A percentile compares a stretch with the other conserved stretches of the same genome.
Evolutionary conservation across 2,888 invertebrate species (phyloP).

Genomic region (Lochmaea crataegi): DNA sequence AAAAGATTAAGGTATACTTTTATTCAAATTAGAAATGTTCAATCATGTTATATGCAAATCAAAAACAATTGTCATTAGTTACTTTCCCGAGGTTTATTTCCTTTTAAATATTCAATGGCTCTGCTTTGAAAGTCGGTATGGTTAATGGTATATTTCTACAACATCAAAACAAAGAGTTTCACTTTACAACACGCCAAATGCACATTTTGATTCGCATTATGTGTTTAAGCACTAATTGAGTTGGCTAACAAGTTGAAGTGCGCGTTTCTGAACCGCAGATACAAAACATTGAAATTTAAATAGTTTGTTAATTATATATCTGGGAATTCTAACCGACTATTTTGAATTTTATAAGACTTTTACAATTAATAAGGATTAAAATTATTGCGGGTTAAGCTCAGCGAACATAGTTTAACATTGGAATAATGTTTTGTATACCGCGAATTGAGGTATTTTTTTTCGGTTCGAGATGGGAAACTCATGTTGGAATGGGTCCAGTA

Average conservation of each 20-base stretch:
- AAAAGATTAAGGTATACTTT: background rate
- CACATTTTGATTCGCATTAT: background rate
- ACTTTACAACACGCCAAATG: slow-evolving; percentile 2
- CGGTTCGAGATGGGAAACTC: too few species aligned
- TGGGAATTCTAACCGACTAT: background rate
- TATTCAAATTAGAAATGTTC: background rate
- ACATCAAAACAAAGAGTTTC: background rate
- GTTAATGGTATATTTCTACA: background rate
- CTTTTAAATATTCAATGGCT: background rate
- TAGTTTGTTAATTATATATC: background rate
- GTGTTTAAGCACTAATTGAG: background rate
- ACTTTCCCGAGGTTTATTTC: background rate
- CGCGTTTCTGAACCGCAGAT: background rate
- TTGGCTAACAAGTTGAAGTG: background rate
- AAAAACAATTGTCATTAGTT: background rate
- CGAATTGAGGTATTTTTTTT: too few species aligned
- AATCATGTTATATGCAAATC: background rate
- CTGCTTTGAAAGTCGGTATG: background rate
- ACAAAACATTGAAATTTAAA: background rate
- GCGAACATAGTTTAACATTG: background rate
- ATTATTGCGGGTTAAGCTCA: background rate
- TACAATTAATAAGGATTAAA: background rate
- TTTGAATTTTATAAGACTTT: background rate
- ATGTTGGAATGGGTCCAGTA: too few species aligned
- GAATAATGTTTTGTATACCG: too few species aligned